A percentile compares a stretch with the other conserved stretches of the same genome.
Conservation (phyloP, 2,113 vertebrate genomes). For the Ictidomys tridecemlineatus region DNA sequence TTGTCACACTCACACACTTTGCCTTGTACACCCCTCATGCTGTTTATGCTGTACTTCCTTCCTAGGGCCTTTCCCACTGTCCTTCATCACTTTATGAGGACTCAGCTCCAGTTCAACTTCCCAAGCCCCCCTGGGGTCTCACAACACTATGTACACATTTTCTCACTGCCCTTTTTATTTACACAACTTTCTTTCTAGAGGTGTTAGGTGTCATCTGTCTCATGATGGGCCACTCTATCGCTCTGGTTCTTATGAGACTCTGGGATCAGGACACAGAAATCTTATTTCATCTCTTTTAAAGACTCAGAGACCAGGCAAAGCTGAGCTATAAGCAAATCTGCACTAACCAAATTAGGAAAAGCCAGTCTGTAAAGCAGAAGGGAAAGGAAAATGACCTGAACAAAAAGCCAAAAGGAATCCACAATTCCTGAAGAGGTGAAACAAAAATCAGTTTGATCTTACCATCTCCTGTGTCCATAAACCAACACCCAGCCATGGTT, state of each 20-base stretch:
- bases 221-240: background rate
- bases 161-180: background rate
- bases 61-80: background rate
- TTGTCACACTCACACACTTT: background rate
- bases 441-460: background rate
- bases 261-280: background rate
- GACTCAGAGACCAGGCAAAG: background rate
- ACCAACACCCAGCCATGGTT: background rate
- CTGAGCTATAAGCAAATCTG: background rate
- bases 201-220: background rate
- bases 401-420: background rate
- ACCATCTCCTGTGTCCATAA: background rate
- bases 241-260: constrained; percentile 17
- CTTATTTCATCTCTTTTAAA: background rate
- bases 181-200: background rate
- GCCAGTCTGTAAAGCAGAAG: background rate
- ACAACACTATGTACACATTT: background rate
- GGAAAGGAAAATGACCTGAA: background rate
- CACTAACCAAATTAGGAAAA: background rate
- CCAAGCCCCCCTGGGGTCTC: too few relatives aligned
- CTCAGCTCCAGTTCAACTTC: background rate
- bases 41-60: background rate
- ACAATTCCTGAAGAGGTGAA: background rate
- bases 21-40: too few relatives aligned
- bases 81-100: background rate